phyloP scores from a whole-genome alignment of 1,140 invertebrate genomes.

The Phenacoccus solenopsis region DNA sequence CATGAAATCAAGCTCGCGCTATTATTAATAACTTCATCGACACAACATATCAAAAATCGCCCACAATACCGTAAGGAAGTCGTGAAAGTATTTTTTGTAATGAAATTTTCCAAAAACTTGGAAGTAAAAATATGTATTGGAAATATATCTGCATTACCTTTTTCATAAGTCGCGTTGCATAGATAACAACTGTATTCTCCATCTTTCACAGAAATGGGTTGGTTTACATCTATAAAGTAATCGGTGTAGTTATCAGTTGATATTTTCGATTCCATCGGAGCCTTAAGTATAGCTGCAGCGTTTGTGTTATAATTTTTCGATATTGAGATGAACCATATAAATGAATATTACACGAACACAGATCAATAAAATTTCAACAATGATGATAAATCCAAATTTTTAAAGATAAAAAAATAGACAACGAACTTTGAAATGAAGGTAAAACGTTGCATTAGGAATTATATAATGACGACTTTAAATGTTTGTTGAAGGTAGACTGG shows the following conservation, averaged over 20 bases:
- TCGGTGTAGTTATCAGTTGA: neutral
- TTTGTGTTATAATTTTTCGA: neutral
- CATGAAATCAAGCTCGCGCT: too few relatives aligned
- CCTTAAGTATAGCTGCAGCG: neutral
- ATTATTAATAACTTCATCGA: too few relatives aligned
- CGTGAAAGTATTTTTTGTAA: too few relatives aligned
- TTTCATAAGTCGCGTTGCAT: slow-evolving; percentile 6
- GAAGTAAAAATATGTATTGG: neutral
- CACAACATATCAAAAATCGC: too few relatives aligned
- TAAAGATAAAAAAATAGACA: neutral
- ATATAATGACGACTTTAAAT: neutral
- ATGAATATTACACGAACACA: neutral
- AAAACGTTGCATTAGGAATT: neutral
- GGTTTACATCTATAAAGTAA: neutral
- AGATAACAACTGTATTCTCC: slow-evolving; percentile 4
- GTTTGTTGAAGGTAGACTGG: neutral
- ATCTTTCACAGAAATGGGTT: neutral
- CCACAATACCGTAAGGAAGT: too few relatives aligned
- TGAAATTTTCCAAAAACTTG: too few relatives aligned
- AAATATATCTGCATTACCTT: neutral
- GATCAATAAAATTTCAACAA: neutral
- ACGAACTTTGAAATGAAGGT: neutral
- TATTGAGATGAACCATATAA: neutral
- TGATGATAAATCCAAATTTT: too few relatives aligned
- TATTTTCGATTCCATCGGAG: neutral